Base-by-base conservation (phyloP, 1,140 invertebrate species). In the Hylyphantes graminicola region DNA sequence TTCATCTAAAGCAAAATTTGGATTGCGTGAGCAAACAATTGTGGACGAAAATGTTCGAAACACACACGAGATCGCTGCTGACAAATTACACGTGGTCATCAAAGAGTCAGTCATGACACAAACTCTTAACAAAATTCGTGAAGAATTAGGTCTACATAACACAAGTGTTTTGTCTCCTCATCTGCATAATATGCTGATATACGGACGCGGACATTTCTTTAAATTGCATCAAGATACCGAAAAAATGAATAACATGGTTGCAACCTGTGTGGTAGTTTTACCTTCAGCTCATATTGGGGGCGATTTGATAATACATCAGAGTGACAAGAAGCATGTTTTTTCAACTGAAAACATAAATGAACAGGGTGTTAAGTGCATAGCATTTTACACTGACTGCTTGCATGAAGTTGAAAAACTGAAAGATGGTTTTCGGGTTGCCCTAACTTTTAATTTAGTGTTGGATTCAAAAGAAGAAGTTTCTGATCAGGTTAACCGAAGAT, bases 1-100 rank as follows among this genome's bases (percentile, higher is more conserved):
- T 63, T 63, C 61, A 63, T 63, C 61, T 63, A 63, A 63, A 63
- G 61, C 61, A 17, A n/a, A 63, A 17, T 63, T 63, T 63, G 61
- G 61, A 63, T 13, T 2, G 7, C n/a, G 61, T 63, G 61, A 63
- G 13, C 61, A 63, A 15, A 63, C 61, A 17, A 8, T 63, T 17
- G n/a, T 63, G 15, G 61, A 63, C 19, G 61, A 63, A 63, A 63
- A 63, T 63, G 19, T 63, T 63, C 61, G 61, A 8, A 63, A 63
- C 61, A 63, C 61, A 17, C 13, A 63, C 19, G 61, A 63, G 13
- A 63, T 63, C n/a, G 19, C 61, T 17, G n/a, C 61, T 15, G 61
- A 63, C 1, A 63, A 63, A 63, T 63, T 63, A 19, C 15, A 13
- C 61, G 19, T 63, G n/a, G 2, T 19, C 19, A 17, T 63, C 19